These are phyloP conservation scores for Heliothis peltigera DNA, from an alignment of 2,888 invertebrate genomes.

Conservation along the genomic window DNA sequence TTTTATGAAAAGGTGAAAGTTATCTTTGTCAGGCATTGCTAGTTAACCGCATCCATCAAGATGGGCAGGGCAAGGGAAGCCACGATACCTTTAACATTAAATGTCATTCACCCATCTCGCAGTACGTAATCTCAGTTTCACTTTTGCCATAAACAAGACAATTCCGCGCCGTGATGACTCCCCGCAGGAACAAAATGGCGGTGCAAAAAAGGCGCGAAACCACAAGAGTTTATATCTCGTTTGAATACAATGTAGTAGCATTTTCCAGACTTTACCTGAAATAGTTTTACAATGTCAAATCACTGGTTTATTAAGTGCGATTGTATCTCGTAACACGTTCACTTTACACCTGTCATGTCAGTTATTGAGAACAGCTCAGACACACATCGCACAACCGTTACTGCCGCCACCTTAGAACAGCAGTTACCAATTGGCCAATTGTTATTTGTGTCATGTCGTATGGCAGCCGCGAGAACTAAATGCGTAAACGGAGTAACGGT, in stretches of 20 bases:
- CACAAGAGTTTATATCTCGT: constrained; percentile 72
- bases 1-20: constrained; percentile 62
- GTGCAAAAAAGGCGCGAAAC: constrained; percentile 78
- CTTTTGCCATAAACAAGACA: constrained; percentile 81
- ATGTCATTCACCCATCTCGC: constrained; percentile 72
- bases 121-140: constrained; percentile 77
- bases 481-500: constrained; percentile 87
- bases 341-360: constrained; percentile 53
- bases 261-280: constrained; percentile 68
- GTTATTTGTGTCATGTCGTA: constrained; percentile 87
- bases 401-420: constrained; percentile 48
- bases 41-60: constrained; percentile 64
- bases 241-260: constrained; percentile 78
- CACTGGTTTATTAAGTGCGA: constrained; percentile 46
- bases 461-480: constrained; percentile 81
- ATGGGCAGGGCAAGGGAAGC: constrained; percentile 62
- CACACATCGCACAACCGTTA: constrained; percentile 38
- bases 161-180: constrained; percentile 71
- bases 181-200: constrained; percentile 79
- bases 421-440: constrained; percentile 80
- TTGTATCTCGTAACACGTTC: constrained; percentile 34
- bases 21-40: constrained; percentile 53
- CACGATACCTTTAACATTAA: constrained; percentile 63
- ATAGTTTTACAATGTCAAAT: constrained; percentile 51
- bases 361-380: constrained; percentile 44